These are phyloP conservation scores for Cheilosia urbana DNA, from an alignment of 2,888 invertebrate genomes.

Conservation along the genomic window DNA sequence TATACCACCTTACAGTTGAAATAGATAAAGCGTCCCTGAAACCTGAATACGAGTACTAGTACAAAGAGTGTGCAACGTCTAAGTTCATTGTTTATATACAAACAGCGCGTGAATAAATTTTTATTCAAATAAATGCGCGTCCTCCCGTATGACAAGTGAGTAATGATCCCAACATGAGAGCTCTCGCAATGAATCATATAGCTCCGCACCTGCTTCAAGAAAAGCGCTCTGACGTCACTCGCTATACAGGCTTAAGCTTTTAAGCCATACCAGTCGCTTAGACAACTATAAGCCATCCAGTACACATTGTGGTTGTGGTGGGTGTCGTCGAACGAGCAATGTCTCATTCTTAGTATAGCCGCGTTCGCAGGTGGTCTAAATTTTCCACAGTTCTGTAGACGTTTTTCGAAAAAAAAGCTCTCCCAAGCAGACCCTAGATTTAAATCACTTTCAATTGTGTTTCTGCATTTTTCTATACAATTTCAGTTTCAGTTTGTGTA, in stretches of 20 bases:
- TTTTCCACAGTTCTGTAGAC: neutral
- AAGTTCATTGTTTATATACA: neutral
- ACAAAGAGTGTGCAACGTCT: neutral
- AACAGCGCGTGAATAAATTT: neutral
- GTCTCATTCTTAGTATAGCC: conserved; percentile 69
- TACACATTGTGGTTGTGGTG: conserved; percentile 25
- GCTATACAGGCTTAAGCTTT: conserved; percentile 60
- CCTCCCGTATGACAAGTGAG: conserved; percentile 10
- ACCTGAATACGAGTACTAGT: neutral
- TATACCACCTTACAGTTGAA: neutral
- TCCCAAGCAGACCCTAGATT: conserved; percentile 2
- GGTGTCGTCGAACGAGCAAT: conserved; percentile 19
- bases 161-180: conserved; percentile 22
- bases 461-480: conserved; percentile 7
- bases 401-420: conserved; percentile 36
- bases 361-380: conserved; percentile 59
- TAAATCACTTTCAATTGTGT: conserved; percentile 38
- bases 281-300: neutral
- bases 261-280: conserved; percentile 66
- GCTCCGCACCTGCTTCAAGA: conserved; percentile 16
- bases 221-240: conserved; percentile 49
- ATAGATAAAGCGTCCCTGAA: neutral
- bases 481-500: conserved; percentile 28
- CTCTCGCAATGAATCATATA: conserved; percentile 48
- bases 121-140: neutral